phyloP scores from a whole-genome alignment of 2,113 vertebrate species.

The Petroica traversi region DNA sequence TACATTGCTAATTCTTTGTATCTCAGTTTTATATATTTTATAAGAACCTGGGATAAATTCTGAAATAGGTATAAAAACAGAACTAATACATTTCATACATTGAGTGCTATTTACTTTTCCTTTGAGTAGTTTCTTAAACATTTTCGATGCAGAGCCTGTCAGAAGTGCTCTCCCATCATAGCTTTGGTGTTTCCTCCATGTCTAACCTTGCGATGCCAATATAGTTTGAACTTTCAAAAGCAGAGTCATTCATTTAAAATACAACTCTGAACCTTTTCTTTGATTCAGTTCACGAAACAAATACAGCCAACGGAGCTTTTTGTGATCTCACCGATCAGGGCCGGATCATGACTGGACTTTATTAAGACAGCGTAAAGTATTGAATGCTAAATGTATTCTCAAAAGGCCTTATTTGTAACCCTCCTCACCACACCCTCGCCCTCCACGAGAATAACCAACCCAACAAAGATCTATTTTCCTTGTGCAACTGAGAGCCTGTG shows the following conservation, averaged over 20 bases:
- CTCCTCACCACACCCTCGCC: slow-evolving; percentile 16
- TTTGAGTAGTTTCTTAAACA: slow-evolving; percentile 58
- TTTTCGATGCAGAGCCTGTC: slow-evolving; percentile 64
- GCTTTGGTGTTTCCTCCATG: slow-evolving; percentile 72
- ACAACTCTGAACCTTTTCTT: slow-evolving; percentile 6
- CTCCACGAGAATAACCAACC: neutral
- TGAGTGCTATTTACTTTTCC: slow-evolving; percentile 59
- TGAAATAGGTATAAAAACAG: slow-evolving; percentile 71
- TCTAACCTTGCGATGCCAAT: slow-evolving; percentile 72
- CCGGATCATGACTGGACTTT: slow-evolving; percentile 58
- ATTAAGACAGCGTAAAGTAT: slow-evolving; percentile 49
- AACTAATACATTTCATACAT: slow-evolving; percentile 64
- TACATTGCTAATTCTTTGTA: slow-evolving; percentile 79
- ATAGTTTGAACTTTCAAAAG: slow-evolving; percentile 58
- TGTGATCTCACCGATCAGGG: slow-evolving; percentile 56
- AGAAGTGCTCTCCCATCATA: slow-evolving; percentile 63
- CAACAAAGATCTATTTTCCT: slow-evolving; percentile 60
- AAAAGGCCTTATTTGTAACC: slow-evolving; percentile 68
- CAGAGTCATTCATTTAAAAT: slow-evolving; percentile 14
- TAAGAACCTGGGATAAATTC: slow-evolving; percentile 80
- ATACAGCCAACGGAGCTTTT: slow-evolving; percentile 20
- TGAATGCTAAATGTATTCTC: slow-evolving; percentile 60
- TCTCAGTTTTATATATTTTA: slow-evolving; percentile 85
- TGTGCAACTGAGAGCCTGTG: slow-evolving; percentile 70
- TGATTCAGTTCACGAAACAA: neutral